phyloP scores from a whole-genome alignment of 2,113 vertebrate species.

The Aptenodytes patagonicus region DNA sequence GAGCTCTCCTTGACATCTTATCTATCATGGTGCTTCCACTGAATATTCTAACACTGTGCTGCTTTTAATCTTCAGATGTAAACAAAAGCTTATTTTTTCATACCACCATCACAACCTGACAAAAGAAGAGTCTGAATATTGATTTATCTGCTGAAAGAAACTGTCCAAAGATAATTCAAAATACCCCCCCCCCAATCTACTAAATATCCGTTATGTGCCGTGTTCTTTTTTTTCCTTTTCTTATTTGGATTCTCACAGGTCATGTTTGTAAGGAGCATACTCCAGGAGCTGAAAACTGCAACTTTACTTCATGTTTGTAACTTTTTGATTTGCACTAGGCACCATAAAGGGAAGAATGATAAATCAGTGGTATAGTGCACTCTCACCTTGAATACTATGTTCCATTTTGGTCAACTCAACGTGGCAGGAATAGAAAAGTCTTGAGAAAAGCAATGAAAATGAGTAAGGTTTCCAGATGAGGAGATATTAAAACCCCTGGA shows the following conservation, averaged over 20 bases:
- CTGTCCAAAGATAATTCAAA: slow-evolving; percentile 62
- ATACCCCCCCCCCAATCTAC: not conserved
- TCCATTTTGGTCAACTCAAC: not conserved
- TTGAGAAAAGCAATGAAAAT: not conserved
- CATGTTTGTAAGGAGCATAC: not conserved
- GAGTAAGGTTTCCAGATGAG: not conserved
- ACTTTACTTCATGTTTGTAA: not conserved
- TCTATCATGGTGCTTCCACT: slow-evolving; percentile 60
- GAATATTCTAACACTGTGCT: slow-evolving; percentile 68
- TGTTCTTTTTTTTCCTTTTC: not conserved
- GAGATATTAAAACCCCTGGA: not conserved
- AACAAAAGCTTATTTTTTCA: slow-evolving; percentile 65
- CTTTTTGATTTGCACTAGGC: not conserved
- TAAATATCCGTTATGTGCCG: not conserved
- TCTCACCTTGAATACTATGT: not conserved
- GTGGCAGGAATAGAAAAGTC: not conserved
- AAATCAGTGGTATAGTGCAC: not conserved
- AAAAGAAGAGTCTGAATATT: slow-evolving; percentile 60
- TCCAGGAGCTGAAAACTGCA: not conserved
- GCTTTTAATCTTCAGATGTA: slow-evolving; percentile 73
- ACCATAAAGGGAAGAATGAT: not conserved
- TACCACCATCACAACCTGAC: slow-evolving; percentile 44
- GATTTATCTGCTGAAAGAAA: slow-evolving; percentile 64
- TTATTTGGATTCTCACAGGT: not conserved
- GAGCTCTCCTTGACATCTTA: slow-evolving; percentile 72